Base-by-base conservation (phyloP, 2,888 invertebrate genomes). In the Torymus auratus region DNA sequence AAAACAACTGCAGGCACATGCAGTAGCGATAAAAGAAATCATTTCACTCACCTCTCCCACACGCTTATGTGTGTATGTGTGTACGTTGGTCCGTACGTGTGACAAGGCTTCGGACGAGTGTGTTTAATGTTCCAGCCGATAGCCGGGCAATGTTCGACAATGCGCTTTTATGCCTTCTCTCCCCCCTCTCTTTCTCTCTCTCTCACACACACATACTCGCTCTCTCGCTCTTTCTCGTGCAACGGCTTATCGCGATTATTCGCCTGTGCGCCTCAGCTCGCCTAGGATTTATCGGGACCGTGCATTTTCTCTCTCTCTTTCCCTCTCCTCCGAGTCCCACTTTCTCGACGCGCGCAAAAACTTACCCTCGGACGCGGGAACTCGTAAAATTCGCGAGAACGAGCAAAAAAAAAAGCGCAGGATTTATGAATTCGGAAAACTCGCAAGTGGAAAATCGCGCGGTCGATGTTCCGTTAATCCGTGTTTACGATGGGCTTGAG, bases 201-300 rank as follows among this genome's bases (percentile, higher is more conserved):
- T 41, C 41, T 10, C 41, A 5, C 41, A 41, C 28, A 0, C 4
- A 28, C 28, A 28, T n/a, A n/a, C 20, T 20, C 1, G 20, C 20
- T 20, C 20, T 20, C 41, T 41, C 73, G 72, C 68, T 56, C 62
- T 68, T 50, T 56, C 13, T 12, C 62, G 23, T n/a, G 50, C 68
- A 50, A n/a, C 23, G 58, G 14, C 68, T 73, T 79, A 79, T 73
- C 68, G 73, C 68, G 78, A 79, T 79, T 73, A 68, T 67, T 65
- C 50, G 61, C 50, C 77, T 20, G 56, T 20, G 50, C 41, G 41
- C 50, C 50, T 55, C 23, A 13, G 52, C 67, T 20, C 52, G 52
- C 67, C 5, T 68, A 68, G 72, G 55, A 78, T 72, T 78, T 78
- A 78, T 78, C 67, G 61, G 15, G 60, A 61, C 14, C 58, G 41